Base-by-base conservation (phyloP, 1,140 invertebrate genomes). In the Diachasmimorpha longicaudata region DNA sequence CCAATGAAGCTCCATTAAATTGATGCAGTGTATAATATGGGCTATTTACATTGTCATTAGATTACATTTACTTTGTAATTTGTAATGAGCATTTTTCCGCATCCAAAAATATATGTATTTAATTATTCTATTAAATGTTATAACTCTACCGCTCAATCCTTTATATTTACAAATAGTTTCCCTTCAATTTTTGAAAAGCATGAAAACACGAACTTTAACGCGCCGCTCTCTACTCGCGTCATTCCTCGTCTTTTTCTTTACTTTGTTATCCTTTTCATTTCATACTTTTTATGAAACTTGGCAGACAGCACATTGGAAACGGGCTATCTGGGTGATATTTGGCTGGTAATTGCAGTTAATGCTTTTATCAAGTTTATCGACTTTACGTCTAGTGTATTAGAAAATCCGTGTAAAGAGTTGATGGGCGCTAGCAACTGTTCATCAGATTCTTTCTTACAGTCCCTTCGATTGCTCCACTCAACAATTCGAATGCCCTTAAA, bases 291-390 rank as follows among this genome's bases (percentile, higher is more conserved):
- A 42, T 42, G 39, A 10, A 42, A 10, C 39, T 42, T 13, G 39
- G 44, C 25, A 52, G 16, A 71, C 52, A 44, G 21, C 46, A 52
- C 44, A 48, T 71, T n/a, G 70, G 44, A 11, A 25, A 48, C 70
- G 52, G 13, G 21, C 21, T 52, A 71, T 48, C 36, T 14, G 19
- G 70, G 21, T 23, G 31, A 71, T 48, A 71, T 71, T 52, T 44
- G 23, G 16, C 48, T n/a, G 48, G 70, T 71, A 71, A 71, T 52
- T 71, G 46, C 21, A 13, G 46, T 71, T 71, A 71, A 71, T 71
- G 70, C 46, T 71, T 16, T 71, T 71, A 71, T 71, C 48, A 52
- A 48, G 23, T 71, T 71, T n/a, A 42, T 19, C 11, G 37, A 52
- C 48, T 52, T 52, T 19, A 52, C 16, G 48, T 52, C 48, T 10